These are phyloP conservation scores for Rhagoletis zephyria DNA, from an alignment of 1,140 invertebrate species.

Conservation along the genomic window DNA sequence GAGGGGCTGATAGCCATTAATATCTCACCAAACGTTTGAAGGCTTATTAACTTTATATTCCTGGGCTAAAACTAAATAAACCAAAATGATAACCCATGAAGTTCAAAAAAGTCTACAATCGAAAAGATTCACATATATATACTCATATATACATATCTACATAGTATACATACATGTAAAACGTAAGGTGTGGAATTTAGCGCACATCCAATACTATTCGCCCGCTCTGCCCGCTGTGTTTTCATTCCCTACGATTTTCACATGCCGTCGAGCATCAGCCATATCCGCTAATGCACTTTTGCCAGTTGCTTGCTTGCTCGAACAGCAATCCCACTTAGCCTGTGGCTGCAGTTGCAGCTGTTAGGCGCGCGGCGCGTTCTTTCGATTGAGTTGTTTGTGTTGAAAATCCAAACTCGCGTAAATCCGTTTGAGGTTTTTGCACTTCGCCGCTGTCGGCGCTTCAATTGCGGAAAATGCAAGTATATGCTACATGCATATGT, in stretches of 20 bases:
- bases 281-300: background rate
- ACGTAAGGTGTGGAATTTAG: conserved; percentile 24
- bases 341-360: background rate
- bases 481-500: background rate
- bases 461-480: background rate
- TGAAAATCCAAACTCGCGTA: conserved; percentile 43
- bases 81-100: background rate
- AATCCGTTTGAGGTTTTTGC: conserved; percentile 49
- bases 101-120: background rate
- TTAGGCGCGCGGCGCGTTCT: background rate
- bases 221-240: background rate
- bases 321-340: conserved; percentile 29
- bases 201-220: conserved; percentile 12
- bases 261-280: background rate
- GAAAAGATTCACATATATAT: too few species aligned
- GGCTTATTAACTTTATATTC: background rate
- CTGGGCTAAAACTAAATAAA: background rate
- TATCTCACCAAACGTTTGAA: background rate
- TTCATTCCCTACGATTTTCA: background rate
- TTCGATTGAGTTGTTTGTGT: conserved; percentile 52
- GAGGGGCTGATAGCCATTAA: too few species aligned
- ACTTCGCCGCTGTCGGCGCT: conserved; percentile 34
- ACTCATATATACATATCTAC: too few species aligned
- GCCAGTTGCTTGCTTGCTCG: background rate
- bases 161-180: too few species aligned